phyloP scores from a whole-genome alignment of 2,888 invertebrate genomes.

The Arrhopalites spinosus region DNA sequence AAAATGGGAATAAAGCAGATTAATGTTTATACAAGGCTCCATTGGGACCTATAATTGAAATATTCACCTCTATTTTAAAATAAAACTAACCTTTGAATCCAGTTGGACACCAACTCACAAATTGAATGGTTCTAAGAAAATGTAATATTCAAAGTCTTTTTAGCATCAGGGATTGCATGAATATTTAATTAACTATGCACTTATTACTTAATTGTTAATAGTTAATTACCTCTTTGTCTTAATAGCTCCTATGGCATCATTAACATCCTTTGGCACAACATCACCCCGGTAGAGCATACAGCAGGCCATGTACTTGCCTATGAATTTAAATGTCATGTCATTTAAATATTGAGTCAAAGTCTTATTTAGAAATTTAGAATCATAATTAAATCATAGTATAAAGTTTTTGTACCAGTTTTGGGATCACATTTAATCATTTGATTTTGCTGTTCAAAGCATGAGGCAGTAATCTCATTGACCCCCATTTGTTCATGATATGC shows the following conservation, averaged over 20 bases:
- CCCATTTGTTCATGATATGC: constrained; percentile 75
- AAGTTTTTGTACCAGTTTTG: constrained; percentile 13
- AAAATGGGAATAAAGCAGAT: no score
- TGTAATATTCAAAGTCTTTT: no score
- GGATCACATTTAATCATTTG: constrained; percentile 68
- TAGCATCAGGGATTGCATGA: no score
- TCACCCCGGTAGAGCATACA: constrained; percentile 85
- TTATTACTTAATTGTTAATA: constrained; percentile 52
- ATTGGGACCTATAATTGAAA: no score
- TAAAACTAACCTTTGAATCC: no score
- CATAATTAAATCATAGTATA: background rate
- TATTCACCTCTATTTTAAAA: no score
- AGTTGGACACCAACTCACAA: no score
- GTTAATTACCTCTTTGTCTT: constrained; percentile 69
- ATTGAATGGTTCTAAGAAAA: no score
- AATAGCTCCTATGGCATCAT: constrained; percentile 71
- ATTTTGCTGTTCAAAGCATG: constrained; percentile 93
- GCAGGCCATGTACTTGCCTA: constrained; percentile 64
- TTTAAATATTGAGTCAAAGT: background rate
- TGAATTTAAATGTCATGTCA: no score
- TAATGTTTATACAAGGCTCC: no score
- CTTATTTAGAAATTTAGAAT: background rate
- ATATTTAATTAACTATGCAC: no score
- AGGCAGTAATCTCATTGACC: constrained; percentile 79
- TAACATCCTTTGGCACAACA: constrained; percentile 77